Conservation (phyloP, 2,888 invertebrate species). For the Hydrotaea diabolus region DNA sequence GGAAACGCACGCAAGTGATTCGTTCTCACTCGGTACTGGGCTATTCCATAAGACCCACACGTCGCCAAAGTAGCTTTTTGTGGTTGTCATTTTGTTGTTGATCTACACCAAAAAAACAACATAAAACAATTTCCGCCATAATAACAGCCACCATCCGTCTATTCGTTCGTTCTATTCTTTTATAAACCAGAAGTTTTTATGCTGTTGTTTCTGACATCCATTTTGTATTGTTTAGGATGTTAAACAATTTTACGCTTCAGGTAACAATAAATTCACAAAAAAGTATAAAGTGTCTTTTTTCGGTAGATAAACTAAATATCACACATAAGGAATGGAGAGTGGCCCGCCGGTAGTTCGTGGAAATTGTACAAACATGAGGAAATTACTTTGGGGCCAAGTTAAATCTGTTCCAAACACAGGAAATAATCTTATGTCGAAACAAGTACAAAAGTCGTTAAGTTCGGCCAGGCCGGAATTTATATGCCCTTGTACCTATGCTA, state of each 20-base stretch:
- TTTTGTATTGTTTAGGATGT: conserved; percentile 2
- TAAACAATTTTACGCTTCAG: conserved; percentile 16
- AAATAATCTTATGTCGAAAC: no score
- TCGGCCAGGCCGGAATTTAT: no score
- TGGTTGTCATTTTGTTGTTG: conserved; percentile 22
- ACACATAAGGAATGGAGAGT: no score
- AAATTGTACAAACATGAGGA: no score
- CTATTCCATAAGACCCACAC: conserved; percentile 7
- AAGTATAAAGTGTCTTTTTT: neutral
- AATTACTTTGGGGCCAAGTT: no score
- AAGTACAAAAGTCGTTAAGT: no score
- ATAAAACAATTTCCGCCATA: conserved; percentile 30
- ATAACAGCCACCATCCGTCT: neutral
- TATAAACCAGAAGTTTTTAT: conserved; percentile 1
- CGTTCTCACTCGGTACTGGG: neutral
- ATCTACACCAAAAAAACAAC: neutral
- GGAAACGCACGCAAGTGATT: no score
- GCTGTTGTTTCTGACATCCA: neutral
- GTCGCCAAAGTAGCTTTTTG: conserved; percentile 7
- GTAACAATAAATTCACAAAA: conserved; percentile 15
- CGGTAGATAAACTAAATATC: no score
- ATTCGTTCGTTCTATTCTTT: conserved; percentile 12
- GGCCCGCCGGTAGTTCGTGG: no score
- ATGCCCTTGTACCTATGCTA: no score
- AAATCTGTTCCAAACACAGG: no score